phyloP scores from a whole-genome alignment of 2,797 vertebrate genomes.

The Alectoris magna region DNA sequence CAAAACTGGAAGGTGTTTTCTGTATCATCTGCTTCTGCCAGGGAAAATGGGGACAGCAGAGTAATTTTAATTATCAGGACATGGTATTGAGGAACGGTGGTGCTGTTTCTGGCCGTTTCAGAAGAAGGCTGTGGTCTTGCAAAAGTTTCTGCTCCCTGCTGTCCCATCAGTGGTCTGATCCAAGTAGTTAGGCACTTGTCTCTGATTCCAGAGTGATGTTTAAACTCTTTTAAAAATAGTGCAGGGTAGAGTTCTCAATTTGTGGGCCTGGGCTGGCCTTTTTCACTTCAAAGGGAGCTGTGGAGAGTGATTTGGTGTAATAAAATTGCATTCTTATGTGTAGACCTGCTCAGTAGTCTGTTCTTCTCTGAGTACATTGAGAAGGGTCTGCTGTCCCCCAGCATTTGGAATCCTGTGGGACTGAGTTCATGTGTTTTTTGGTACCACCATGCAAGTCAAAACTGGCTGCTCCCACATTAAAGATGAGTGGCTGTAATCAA shows the following conservation, averaged over 20 bases:
- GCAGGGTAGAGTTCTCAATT: constrained; percentile 41
- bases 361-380: not conserved
- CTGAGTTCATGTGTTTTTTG: not conserved
- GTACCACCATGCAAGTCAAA: not conserved
- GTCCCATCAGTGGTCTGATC: not conserved
- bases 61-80: not conserved
- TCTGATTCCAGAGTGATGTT: constrained; percentile 6
- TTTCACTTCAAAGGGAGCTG: not conserved
- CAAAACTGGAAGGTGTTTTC: not conserved
- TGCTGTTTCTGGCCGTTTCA: not conserved
- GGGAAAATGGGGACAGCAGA: not conserved
- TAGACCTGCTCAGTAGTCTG: not conserved
- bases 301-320: not conserved
- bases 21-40: not conserved
- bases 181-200: not conserved
- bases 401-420: fast-evolving
- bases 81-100: not conserved
- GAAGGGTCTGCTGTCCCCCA: not conserved
- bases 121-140: not conserved
- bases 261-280: not conserved
- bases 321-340: not conserved
- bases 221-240: constrained; percentile 63
- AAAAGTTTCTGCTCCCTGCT: constrained; percentile 18
- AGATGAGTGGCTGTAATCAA: constrained; percentile 41
- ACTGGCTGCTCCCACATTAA: not conserved